These are phyloP conservation scores for Crocallis elinguaria DNA, from an alignment of 2,888 invertebrate species.

Conservation along the genomic window DNA sequence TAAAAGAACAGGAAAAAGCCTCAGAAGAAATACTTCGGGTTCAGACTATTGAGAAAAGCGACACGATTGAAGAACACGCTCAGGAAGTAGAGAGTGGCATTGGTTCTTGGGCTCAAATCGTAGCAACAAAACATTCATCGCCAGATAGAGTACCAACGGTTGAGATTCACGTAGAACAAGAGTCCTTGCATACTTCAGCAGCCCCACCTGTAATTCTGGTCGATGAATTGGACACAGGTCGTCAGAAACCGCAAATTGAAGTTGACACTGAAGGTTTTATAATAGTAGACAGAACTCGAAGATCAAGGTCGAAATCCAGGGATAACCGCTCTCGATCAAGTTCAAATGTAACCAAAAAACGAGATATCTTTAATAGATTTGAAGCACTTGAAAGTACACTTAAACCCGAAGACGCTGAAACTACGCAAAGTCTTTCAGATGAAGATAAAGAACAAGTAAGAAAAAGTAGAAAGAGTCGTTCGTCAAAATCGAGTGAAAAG, in stretches of 20 bases:
- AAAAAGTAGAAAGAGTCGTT: constrained; percentile 60
- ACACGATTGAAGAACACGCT: constrained; percentile 27
- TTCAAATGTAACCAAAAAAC: constrained; percentile 48
- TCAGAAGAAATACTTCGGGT: background rate
- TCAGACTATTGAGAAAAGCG: constrained; percentile 28
- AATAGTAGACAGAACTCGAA: constrained; percentile 73
- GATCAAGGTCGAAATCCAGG: constrained; percentile 83
- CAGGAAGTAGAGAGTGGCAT: constrained; percentile 39
- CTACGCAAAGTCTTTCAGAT: constrained; percentile 44
- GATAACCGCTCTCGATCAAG: constrained; percentile 63
- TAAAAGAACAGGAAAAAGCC: constrained; percentile 27
- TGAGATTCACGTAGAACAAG: constrained; percentile 39
- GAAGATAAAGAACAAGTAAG: constrained; percentile 49
- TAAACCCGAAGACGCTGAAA: constrained; percentile 52
- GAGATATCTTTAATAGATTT: constrained; percentile 63
- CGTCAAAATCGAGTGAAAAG: constrained; percentile 73
- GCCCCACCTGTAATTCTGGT: constrained; percentile 60
- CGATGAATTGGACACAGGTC: constrained; percentile 60
- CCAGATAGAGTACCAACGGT: constrained; percentile 59
- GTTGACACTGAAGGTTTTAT: constrained; percentile 79
- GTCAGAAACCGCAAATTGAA: constrained; percentile 54
- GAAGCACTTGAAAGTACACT: constrained; percentile 60
- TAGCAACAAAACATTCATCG: constrained; percentile 62
- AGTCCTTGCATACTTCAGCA: constrained; percentile 27
- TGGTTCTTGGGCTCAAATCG: constrained; percentile 76